Base-by-base conservation (phyloP, 2,113 vertebrate species). In the Stomatorhinus ivindoensis region DNA sequence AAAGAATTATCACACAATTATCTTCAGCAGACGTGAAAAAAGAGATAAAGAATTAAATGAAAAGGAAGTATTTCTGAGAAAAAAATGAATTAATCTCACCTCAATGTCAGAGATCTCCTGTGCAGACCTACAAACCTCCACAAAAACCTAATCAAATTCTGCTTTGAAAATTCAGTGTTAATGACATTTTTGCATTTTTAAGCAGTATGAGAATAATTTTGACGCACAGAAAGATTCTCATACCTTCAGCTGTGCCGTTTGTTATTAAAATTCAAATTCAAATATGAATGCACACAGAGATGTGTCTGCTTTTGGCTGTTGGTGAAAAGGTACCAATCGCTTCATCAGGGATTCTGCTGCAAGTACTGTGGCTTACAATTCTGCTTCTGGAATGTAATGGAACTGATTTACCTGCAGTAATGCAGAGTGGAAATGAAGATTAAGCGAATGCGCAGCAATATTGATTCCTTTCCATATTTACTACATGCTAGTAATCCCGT, bases 111-210 rank as follows among this genome's bases (percentile, higher is more conserved):
- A 13, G 50, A 86, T 47, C 42, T 85, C 39, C 42, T 85, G 82
- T 44, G 46, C 39, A 86, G 42, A 48, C 44, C 44, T 48, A 85
- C 19, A 48, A 84, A 85, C 35, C 73, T 42, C 11, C 44, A 53
- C 44, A 87, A 55, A 87, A 53, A 55, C 47, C 15, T 11, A 87
- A 31, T 87, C 50, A 87, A 87, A 87, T 5, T 35, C 50, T 4
- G 21, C 47, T 87, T 87, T 87, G 27, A 87, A 53, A 87, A 50
- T 53, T 53, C 85, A 35, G 50, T 17, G n/a, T 13, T 87, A 51
- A 87, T 35, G 85, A 87, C 44, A 47, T 80, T 80, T 80, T 80
- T 80, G 73, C 73, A 80, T 80, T 80, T 80, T 42, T 80, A 80
- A 80, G 73, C 35, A 80, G 31, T 80, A 42, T 80, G 73, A 80